Percentiles rank a stretch among this genome's conserved stretches.
Conservation (phyloP, 2,113 vertebrate species). For the Vanacampus margaritifer region DNA sequence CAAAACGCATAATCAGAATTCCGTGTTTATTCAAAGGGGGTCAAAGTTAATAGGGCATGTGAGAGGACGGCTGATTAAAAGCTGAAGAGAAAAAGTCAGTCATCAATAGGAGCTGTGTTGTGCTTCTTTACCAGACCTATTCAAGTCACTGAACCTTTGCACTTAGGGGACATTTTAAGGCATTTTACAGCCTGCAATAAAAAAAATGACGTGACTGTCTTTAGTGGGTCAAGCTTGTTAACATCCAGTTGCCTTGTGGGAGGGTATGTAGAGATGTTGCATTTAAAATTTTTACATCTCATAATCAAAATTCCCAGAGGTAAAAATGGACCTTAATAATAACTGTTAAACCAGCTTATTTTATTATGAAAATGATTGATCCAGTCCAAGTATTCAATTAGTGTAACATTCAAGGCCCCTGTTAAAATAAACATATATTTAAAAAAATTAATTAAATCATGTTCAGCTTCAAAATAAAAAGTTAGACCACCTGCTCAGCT, state of each 20-base stretch:
- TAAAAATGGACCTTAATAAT: too few relatives aligned
- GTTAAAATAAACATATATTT: too few relatives aligned
- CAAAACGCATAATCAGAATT: too few relatives aligned
- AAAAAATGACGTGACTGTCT: not conserved
- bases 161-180: not conserved
- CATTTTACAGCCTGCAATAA: not conserved
- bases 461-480: too few relatives aligned
- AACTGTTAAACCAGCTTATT: too few relatives aligned
- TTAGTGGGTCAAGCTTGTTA: not conserved
- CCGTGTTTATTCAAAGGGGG: too few relatives aligned
- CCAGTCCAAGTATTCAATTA: too few relatives aligned
- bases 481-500: too few relatives aligned
- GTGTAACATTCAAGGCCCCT: too few relatives aligned
- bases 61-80: constrained; percentile 23
- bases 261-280: not conserved
- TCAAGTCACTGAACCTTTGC: constrained; percentile 7
- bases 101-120: constrained; percentile 27
- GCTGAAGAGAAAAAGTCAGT: constrained; percentile 33
- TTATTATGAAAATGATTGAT: too few relatives aligned
- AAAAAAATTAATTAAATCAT: too few relatives aligned
- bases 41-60: not conserved
- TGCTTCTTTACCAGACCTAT: constrained; percentile 25
- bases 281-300: not conserved
- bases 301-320: too few relatives aligned
- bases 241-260: not conserved